These are phyloP conservation scores for Indri indri DNA, from an alignment of 2,113 vertebrate genomes.

Conservation along the genomic window DNA sequence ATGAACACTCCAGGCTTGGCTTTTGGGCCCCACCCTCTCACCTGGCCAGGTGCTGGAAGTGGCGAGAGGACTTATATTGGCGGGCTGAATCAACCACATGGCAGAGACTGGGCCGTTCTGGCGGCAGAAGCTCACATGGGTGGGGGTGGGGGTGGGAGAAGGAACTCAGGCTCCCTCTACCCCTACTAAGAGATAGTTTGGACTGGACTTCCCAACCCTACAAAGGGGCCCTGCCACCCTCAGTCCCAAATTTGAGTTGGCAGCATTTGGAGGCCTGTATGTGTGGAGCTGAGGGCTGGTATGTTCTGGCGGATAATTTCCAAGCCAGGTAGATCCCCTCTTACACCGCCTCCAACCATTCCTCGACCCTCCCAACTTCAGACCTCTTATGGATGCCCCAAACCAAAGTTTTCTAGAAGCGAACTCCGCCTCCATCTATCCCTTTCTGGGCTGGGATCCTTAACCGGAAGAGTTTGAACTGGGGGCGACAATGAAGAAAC, in stretches of 20 bases:
- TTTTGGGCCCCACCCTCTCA: slow-evolving; percentile 57
- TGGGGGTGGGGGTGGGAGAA: no score
- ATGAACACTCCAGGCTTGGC: not conserved
- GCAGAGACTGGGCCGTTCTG: slow-evolving; percentile 10
- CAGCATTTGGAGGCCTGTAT: not conserved
- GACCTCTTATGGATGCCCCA: not conserved
- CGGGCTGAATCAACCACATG: slow-evolving; percentile 60
- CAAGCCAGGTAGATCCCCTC: not conserved
- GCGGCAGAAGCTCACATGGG: not conserved
- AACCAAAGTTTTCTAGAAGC: slow-evolving; percentile 69
- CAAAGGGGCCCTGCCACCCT: not conserved
- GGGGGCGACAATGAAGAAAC: not conserved
- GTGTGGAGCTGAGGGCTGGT: not conserved
- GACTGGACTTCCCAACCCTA: not conserved
- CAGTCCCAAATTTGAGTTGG: not conserved
- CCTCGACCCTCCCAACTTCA: slow-evolving; percentile 55
- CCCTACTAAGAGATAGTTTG: not conserved
- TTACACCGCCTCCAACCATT: not conserved
- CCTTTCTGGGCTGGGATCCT: not conserved
- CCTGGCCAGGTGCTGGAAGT: slow-evolving; percentile 70
- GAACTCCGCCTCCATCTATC: slow-evolving; percentile 35
- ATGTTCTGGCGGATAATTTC: not conserved
- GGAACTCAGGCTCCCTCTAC: not conserved
- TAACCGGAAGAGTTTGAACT: not conserved
- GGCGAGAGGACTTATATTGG: not conserved